Evolutionary conservation across 2,113 vertebrate species (phyloP), one percentile per base, ranked within the genome.

Genomic region (Hippocampus comes): DNA sequence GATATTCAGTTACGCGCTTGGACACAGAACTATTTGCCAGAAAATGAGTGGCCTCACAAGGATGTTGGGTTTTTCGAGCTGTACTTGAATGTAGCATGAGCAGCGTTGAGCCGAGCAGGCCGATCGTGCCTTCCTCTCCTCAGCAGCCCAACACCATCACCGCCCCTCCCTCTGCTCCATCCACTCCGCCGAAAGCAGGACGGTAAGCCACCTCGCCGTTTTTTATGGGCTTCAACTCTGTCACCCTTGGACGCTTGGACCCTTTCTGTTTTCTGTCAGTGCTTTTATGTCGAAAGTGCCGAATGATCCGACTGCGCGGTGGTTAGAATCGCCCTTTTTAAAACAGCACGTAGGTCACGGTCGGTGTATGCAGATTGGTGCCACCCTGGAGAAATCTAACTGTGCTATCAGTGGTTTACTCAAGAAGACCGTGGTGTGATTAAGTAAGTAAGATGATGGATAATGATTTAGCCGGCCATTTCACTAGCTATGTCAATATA

Each of bases 61-160:
- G 6, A 34, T 0, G 6, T 0, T 1, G 42, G 12, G 25, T 9
- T 65, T 55, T 82, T 56, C 74, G 67, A 75, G 56, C 63, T 38
- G 87, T 61, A 1, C 81, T 0, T 86, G 81, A 87, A 87, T 2
- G 86, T 79, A 79, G 30, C 87, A 60, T n/a, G 60, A 63, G 56
- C 51, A 48, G 41, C 48, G 81, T 72, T 3, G 56, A 59, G 41
- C 63, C 11, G 71, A 38, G 1, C 74, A 75, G 78, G 80, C 78
- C 73, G 80, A 69, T 11, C 69, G 57, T 67, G 71, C 73, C 65
- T 77, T 18, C 80, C 46, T 75, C 81, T 69, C 84, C 63, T 55
- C 81, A 20, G 10, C 78, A 79, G 9, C 82, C 20, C 43, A 81
- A 65, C 81, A 46, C 10, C 78, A 80, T 5, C 82, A 25, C n/a